Evolutionary conservation across 2,113 vertebrate genomes (phyloP).

Genomic region (Dipodomys ordii): DNA sequence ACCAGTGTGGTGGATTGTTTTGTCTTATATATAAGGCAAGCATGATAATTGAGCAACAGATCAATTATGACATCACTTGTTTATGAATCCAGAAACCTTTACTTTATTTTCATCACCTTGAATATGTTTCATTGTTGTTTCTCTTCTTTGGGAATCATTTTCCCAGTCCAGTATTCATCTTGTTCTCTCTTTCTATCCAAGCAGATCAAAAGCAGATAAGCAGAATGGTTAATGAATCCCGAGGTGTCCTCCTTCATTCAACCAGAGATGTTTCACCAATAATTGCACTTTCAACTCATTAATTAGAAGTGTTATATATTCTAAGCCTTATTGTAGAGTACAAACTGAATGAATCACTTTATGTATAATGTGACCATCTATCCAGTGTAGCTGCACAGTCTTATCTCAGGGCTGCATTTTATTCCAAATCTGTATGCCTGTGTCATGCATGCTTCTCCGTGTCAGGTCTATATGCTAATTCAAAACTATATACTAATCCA

Average conservation of each 20-base stretch:
- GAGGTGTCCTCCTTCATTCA: background rate
- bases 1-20: background rate
- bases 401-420: background rate
- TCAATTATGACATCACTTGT: background rate
- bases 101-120: background rate
- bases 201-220: background rate
- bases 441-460: background rate
- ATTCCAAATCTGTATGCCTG: background rate
- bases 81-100: background rate
- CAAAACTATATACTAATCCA: background rate
- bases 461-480: background rate
- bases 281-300: background rate
- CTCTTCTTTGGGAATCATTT: fast-evolving
- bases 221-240: background rate
- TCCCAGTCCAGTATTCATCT: background rate
- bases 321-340: background rate
- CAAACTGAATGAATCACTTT: background rate
- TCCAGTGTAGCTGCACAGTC: background rate
- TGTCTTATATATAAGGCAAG: background rate
- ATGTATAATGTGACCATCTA: background rate
- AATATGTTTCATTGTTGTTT: background rate
- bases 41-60: fast-evolving
- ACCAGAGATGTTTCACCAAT: background rate
- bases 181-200: fast-evolving
- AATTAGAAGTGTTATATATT: background rate